A percentile compares a stretch with the other conserved stretches of the same genome.
Evolutionary conservation across 2,888 invertebrate genomes (phyloP).

Genomic region (Didymodactylos carnosus): DNA sequence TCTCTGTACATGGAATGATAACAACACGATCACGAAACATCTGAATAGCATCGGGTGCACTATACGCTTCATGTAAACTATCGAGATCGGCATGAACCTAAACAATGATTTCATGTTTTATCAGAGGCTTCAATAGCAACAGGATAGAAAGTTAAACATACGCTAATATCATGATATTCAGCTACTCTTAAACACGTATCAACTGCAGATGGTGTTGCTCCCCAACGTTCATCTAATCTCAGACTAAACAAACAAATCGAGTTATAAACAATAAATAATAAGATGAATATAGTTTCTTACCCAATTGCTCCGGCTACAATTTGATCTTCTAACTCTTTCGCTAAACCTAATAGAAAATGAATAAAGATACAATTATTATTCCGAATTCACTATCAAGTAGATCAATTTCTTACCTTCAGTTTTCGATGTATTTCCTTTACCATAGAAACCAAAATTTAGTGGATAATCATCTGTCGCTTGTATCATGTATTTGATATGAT

Average conservation of each 20-base stretch:
- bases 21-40: constrained; percentile 1
- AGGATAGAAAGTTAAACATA: neutral
- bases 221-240: constrained; percentile 32
- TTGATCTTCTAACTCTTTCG: constrained; percentile 25
- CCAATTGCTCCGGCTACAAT: constrained; percentile 28
- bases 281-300: constrained; percentile 16
- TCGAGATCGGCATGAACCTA: neutral
- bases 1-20: neutral
- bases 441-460: constrained; percentile 30
- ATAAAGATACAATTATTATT: constrained; percentile 17
- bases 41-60: neutral
- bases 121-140: neutral
- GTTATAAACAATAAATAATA: neutral
- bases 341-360: constrained; percentile 18
- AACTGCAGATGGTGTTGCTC: constrained; percentile 28
- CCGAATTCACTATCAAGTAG: too few relatives aligned
- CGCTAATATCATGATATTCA: constrained; percentile 23
- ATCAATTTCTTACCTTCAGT: too few relatives aligned
- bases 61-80: constrained; percentile 3
- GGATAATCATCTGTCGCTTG: constrained; percentile 30
- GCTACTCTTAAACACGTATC: constrained; percentile 26
- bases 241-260: constrained; percentile 19
- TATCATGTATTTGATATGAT: constrained; percentile 29
- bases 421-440: constrained; percentile 24
- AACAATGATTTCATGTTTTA: neutral